Evolutionary conservation across 2,797 vertebrate genomes (phyloP), one percentile per base, ranked within the genome.

Genomic region (Diceros bicornis): DNA sequence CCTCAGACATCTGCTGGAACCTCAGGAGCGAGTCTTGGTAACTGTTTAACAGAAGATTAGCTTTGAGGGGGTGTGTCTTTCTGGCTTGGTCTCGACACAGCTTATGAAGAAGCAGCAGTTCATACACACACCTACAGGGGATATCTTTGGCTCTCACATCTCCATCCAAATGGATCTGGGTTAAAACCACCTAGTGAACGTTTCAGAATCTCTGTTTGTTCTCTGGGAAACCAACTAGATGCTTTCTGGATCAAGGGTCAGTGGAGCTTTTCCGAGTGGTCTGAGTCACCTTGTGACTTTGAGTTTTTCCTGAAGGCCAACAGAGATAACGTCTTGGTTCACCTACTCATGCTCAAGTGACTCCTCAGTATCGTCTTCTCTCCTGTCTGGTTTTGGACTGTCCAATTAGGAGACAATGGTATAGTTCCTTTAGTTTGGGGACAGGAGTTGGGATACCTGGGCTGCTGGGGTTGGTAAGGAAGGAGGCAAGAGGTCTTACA

Each of bases 11-110:
- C 83, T 66, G 69, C 84, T 7, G 68, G 57, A 90, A 18, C 16
- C 14, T 90, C n/a, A 1, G 14, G 47, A 72, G 64, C n/a, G 89
- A 82, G 37, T 52, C 12, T 74, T 83, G 37, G 52, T 59, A 23
- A 82, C 13, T 81, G 44, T 68, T 88, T 61, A 93, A 93, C 85
- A 66, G 68, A 87, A 62, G 44, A 62, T 87, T 47, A 75, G 41
- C 94, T 62, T 47, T 77, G 41, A 82, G 23, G 57, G 61, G 92
- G 52, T 87, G 74, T 91, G 57, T 55, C 77, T 71, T 64, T 44
- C 41, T 75, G 47, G 81, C 47, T 25, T 50, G 50, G 25, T 50
- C 61, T 64, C n/a, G 0, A n/a, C 16, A 68, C n/a, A 11, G 52
- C 16, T 27, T n/a, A 20, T 16, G 47, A 78, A 82, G 77, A 21